These are phyloP conservation scores for Mythimna loreyi DNA, from an alignment of 2,888 invertebrate species.

Conservation along the genomic window DNA sequence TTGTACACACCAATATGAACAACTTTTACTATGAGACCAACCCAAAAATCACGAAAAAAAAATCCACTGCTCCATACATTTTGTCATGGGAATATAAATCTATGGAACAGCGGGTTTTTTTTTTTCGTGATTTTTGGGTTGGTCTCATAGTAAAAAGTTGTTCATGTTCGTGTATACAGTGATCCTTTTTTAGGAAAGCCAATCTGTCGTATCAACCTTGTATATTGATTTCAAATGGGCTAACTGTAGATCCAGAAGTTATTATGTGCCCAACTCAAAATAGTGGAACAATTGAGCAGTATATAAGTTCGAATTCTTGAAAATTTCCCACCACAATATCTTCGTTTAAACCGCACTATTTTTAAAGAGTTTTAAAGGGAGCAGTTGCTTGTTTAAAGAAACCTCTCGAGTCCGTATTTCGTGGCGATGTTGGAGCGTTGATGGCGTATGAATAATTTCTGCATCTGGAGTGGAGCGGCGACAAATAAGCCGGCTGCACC, in stretches of 20 bases:
- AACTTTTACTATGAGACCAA: too few relatives aligned
- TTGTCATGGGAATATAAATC: too few relatives aligned
- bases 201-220: too few relatives aligned
- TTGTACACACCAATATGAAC: too few relatives aligned
- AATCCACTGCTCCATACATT: too few relatives aligned
- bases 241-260: too few relatives aligned
- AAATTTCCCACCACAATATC: slow-evolving; percentile 1
- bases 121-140: too few relatives aligned
- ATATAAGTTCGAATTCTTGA: slow-evolving; percentile 2
- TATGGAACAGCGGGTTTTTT: too few relatives aligned
- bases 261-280: not conserved
- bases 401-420: slow-evolving; percentile 51
- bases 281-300: not conserved
- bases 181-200: too few relatives aligned
- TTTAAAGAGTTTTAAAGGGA: slow-evolving; percentile 49
- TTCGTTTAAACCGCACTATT: slow-evolving; percentile 18
- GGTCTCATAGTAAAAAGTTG: too few relatives aligned
- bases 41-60: too few relatives aligned
- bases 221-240: not conserved
- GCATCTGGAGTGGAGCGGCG: slow-evolving; percentile 44
- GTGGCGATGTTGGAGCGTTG: slow-evolving; percentile 53
- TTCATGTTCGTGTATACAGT: too few relatives aligned
- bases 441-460: slow-evolving; percentile 63
- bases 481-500: slow-evolving; percentile 54
- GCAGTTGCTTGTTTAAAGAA: slow-evolving; percentile 52